Percentiles rank a stretch among this genome's conserved stretches.
Evolutionary conservation across 2,888 invertebrate species (phyloP).

Genomic region (Eilema sororculum): DNA sequence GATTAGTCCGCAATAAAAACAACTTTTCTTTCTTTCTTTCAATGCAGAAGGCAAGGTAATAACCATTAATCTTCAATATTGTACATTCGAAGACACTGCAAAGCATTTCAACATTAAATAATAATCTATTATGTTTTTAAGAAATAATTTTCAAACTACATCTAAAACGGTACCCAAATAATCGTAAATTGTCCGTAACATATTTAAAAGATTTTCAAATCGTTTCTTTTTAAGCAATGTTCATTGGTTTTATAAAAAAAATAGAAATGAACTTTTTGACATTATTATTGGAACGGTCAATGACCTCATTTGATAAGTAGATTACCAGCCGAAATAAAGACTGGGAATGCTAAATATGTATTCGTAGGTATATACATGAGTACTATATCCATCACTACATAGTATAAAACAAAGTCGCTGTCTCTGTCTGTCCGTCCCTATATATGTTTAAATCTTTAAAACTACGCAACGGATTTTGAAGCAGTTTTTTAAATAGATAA

Average conservation of each 20-base stretch:
- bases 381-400: no score
- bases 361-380: no score
- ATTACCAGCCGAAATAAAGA: no score
- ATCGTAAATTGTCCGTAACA: not conserved
- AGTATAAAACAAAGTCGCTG: no score
- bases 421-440: no score
- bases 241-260: not conserved
- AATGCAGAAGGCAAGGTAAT: not conserved
- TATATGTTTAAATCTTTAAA: no score
- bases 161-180: not conserved
- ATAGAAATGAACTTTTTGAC: not conserved
- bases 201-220: not conserved
- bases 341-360: no score
- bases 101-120: not conserved
- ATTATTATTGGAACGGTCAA: conserved; percentile 1
- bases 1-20: no score
- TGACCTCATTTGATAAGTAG: not conserved
- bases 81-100: not conserved
- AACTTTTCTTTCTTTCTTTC: no score
- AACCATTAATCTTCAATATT: not conserved
- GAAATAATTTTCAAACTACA: not conserved
- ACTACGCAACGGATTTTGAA: no score
- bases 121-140: conserved; percentile 3
- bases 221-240: not conserved
- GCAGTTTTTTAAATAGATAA: no score